Percentiles rank a stretch among this genome's conserved stretches.
Evolutionary conservation across 2,113 vertebrate species (phyloP).

Genomic region (Eretmodus cyanostictus): DNA sequence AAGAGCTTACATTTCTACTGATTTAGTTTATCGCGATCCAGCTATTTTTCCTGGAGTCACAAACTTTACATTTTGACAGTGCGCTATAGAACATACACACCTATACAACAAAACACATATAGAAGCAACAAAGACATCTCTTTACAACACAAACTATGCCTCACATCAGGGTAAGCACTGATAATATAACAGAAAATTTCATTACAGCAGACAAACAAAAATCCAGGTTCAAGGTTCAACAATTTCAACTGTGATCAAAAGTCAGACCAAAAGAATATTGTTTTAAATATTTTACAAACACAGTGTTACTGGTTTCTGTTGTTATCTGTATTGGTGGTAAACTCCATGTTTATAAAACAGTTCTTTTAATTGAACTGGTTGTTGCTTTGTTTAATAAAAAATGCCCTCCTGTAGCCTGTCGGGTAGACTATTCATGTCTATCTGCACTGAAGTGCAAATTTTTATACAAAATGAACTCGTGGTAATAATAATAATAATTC

Average conservation of each 20-base stretch:
- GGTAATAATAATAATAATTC: not conserved
- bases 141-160: not conserved
- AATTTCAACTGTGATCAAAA: not conserved
- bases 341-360: not conserved
- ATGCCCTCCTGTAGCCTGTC: not conserved
- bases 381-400: not conserved
- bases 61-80: not conserved
- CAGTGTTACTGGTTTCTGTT: not conserved
- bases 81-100: not conserved
- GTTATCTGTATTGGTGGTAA: not conserved
- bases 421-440: not conserved
- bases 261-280: not conserved
- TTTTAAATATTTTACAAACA: not conserved
- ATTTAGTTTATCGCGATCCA: fast-evolving
- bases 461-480: fast-evolving
- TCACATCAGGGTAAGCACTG: not conserved
- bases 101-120: not conserved
- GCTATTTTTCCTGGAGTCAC: not conserved
- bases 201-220: not conserved
- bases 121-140: not conserved
- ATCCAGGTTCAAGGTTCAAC: not conserved
- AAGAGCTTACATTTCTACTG: not conserved
- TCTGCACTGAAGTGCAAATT: not conserved
- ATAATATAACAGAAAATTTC: not conserved
- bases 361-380: not conserved